Evolutionary conservation across 2,888 invertebrate species (phyloP), one percentile per base, ranked within the genome.

Genomic region (Oxytorus armatus): DNA sequence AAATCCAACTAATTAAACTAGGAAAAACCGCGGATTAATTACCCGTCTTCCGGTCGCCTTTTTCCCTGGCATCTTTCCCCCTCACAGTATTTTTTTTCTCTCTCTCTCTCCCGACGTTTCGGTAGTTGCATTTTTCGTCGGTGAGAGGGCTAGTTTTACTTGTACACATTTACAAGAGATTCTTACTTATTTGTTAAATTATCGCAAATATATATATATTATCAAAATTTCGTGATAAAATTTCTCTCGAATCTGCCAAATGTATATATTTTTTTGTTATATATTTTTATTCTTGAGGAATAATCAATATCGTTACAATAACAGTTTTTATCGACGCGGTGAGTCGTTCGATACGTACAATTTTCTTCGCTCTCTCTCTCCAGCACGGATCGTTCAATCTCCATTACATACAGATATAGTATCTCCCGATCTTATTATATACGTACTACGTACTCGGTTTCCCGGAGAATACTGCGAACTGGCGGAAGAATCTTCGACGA

Each of bases 11-110:
- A 91, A 91, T 92, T 90, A 91, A 90, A 91, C 89, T 88, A 88
- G 90, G 89, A 89, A 91, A 91, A 91, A 90, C 91, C 89, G 86
- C 91, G 90, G 91, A 91, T 91, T 91, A 90, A 91, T 91, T 91
- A 91, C 88, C 89, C 90, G 88, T 86, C 89, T 80, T 80, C 77
- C 80, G 77, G 88, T 89, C 87, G 87, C 85, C 82, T 82, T 77
- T 59, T 66, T 74, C 84, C 84, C 84, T 83, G 8, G 7, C 44
- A 44, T 66, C 65, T 73, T 44, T 14, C 42, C 65, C 39, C 68
- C 36, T 39, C 51, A 23, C 33, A 33, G 70, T 36, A 23, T 5
- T 8, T 70, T 47, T 49, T 57, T 57, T 36, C 73, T 63, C 76
- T 74, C 69, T 33, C 25, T 72, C 42, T 80, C 77, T 79, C 77